A percentile compares a stretch with the other conserved stretches of the same genome.
Conservation (phyloP, 2,797 vertebrate species). For the Xyrichtys novacula region DNA sequence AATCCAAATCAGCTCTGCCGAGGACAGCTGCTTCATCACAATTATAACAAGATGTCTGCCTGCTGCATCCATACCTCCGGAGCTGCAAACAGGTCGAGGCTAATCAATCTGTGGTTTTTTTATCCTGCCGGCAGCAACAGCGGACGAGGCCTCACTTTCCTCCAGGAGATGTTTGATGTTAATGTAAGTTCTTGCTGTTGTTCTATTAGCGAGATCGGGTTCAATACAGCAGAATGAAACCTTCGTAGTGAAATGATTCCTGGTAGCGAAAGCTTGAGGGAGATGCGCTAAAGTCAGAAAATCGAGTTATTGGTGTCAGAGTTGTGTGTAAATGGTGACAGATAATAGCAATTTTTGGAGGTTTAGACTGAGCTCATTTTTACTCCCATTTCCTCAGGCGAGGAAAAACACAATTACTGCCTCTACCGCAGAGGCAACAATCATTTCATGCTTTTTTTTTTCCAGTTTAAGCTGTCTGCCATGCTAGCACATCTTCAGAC, state of each 20-base stretch:
- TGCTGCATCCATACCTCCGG: constrained; percentile 61
- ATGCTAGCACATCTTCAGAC: constrained; percentile 47
- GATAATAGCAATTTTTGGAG: constrained; percentile 76
- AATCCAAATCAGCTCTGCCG: constrained; percentile 78
- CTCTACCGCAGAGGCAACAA: constrained; percentile 53
- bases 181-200: constrained; percentile 51
- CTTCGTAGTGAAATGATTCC: constrained; percentile 65
- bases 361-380: constrained; percentile 66
- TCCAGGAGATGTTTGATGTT: constrained; percentile 59
- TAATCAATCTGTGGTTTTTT: constrained; percentile 64
- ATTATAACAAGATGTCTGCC: constrained; percentile 76
- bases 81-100: constrained; percentile 60
- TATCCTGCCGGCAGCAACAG: constrained; percentile 21
- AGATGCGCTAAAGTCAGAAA: constrained; percentile 46
- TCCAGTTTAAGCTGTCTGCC: constrained; percentile 28
- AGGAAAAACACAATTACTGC: constrained; percentile 69
- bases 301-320: constrained; percentile 72
- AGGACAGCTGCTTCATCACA: constrained; percentile 82
- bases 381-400: constrained; percentile 60
- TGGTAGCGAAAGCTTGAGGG: constrained; percentile 62
- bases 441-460: constrained; percentile 44
- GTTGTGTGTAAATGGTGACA: constrained; percentile 75
- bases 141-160: constrained; percentile 3
- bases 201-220: constrained; percentile 61
- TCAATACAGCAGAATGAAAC: constrained; percentile 55